These are phyloP conservation scores for Congeria kusceri DNA, from an alignment of 2,888 invertebrate genomes.

Conservation along the genomic window DNA sequence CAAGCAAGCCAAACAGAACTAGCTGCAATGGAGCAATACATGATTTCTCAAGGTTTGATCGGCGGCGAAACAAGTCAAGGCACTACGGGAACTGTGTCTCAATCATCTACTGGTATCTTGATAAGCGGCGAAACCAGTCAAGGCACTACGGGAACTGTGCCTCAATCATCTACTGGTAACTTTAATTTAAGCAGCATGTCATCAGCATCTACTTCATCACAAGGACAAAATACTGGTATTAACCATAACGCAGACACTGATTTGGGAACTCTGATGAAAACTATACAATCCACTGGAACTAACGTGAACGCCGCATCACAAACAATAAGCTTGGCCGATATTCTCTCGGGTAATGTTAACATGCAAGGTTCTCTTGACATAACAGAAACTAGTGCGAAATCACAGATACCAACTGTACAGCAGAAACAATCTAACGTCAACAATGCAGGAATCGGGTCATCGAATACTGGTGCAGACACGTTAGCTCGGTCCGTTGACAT, in stretches of 20 bases:
- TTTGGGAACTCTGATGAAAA: background rate
- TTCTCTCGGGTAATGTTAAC: slow-evolving; percentile 18
- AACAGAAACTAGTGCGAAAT: background rate
- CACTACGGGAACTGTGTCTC: background rate
- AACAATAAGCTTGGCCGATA: slow-evolving; percentile 49
- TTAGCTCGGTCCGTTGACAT: background rate
- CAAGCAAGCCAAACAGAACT: slow-evolving; percentile 6
- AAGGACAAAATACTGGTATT: too few species aligned
- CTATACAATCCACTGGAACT: background rate
- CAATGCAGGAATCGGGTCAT: background rate
- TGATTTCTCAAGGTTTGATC: background rate
- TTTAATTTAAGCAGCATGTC: too few species aligned
- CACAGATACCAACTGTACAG: background rate
- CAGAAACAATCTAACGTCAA: background rate
- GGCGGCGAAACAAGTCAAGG: background rate
- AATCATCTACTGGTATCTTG: background rate
- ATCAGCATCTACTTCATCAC: too few species aligned
- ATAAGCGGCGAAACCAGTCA: background rate
- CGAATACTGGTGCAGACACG: background rate
- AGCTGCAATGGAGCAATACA: slow-evolving; percentile 22
- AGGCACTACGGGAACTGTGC: background rate
- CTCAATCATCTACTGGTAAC: too few species aligned
- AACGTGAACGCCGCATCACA: background rate
- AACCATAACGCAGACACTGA: background rate
- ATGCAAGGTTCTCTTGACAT: background rate